Evolutionary conservation across 2,888 invertebrate species (phyloP).

Genomic region (Orthosia gothica): DNA sequence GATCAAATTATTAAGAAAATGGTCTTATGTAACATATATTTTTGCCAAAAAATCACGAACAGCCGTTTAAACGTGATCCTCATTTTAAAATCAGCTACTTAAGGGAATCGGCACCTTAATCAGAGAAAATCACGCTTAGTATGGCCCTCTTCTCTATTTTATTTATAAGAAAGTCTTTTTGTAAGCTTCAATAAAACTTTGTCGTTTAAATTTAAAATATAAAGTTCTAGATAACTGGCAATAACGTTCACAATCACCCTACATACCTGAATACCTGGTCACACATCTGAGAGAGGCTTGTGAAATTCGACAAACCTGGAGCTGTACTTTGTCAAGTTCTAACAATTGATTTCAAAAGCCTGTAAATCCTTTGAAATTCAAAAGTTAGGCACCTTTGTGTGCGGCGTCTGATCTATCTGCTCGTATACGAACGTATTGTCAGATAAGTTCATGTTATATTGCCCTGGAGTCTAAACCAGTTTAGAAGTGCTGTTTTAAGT

Average conservation of each 20-base stretch:
- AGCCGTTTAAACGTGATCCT: too few relatives aligned
- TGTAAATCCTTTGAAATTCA: slow-evolving; percentile 41
- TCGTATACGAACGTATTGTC: neutral
- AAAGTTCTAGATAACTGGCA: neutral
- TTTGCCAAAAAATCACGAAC: too few relatives aligned
- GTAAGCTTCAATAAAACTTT: neutral
- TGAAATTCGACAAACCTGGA: slow-evolving; percentile 35
- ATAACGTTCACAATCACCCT: neutral
- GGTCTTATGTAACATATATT: too few relatives aligned
- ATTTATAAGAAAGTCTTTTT: neutral
- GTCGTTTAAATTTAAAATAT: neutral
- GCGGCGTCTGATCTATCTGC: slow-evolving; percentile 11
- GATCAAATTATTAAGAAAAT: too few relatives aligned
- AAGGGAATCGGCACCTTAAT: too few relatives aligned
- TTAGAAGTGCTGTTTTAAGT: neutral
- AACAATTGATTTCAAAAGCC: slow-evolving; percentile 35
- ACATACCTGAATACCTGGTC: slow-evolving; percentile 10
- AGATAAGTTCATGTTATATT: neutral
- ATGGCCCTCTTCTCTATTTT: neutral
- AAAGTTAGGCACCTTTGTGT: slow-evolving; percentile 46
- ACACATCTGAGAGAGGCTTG: slow-evolving; percentile 24
- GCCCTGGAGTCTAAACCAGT: neutral
- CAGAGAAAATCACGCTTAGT: neutral
- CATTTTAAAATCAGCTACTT: too few relatives aligned
- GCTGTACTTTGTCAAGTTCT: slow-evolving; percentile 12